Base-by-base conservation (phyloP, 1,140 invertebrate species). In the Arctopsyche grandis region DNA sequence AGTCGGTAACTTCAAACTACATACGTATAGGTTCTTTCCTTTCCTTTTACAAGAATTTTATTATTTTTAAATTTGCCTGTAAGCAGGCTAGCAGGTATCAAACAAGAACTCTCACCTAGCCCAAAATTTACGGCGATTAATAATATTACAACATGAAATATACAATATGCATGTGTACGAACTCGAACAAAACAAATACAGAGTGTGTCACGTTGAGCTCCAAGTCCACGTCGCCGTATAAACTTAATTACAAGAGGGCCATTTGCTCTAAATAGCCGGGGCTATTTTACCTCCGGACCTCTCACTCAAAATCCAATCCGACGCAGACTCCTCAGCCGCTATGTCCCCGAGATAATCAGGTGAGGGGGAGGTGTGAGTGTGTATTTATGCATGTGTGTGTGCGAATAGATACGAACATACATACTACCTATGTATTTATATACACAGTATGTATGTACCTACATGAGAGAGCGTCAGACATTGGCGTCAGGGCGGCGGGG, bases 251-350 rank as follows among this genome's bases (percentile, higher is more conserved):
- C 76, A 52, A 52, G 29, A 69, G 66, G 66, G 76, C 63, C 76
- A 77, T 77, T 77, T 70, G n/a, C 76, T 58, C 44, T 69, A 77
- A 77, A 77, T 77, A 56, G 76, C 76, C 76, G 26, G n/a, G 76
- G 76, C 63, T 48, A 76, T 63, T 76, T 76, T 76, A 63, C 74
- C 66, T 76, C 58, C 26, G 75, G 75, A 70, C 74, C 58, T 66
- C 58, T 66, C 74, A 63, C 29, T 76, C 74, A 76, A 76, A 76
- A 76, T 76, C 73, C 73, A 75, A 75, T 75, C 73, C 52, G 21
- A 58, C 38, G 38, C 58, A 73, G 44, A 71, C 48, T 52, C 48
- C 46, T 63, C 70, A 24, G 48, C 19, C 56, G 24, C 78, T 24
- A 16, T 71, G 70, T 38, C 70, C 26, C 52, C 52, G 52, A 79